Percentiles rank a stretch among this genome's conserved stretches.
Evolutionary conservation across 2,113 vertebrate species (phyloP).

Genomic region (Polypterus senegalus): DNA sequence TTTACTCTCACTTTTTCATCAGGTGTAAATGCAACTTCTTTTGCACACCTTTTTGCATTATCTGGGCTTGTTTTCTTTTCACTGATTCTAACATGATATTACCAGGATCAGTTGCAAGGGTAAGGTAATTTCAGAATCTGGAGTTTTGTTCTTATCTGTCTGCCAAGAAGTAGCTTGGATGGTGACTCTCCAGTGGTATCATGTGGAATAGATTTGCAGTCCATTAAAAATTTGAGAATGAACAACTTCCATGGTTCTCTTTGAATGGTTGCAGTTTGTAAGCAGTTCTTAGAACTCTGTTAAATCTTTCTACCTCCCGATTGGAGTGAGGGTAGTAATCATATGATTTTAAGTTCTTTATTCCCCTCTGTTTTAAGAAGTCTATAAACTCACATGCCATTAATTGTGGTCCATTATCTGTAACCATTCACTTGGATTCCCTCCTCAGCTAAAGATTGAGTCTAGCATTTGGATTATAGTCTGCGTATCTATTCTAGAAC

Average conservation of each 20-base stretch:
- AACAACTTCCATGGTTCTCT: conserved; percentile 2
- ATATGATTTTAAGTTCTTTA: conserved; percentile 9
- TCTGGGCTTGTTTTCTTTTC: neutral
- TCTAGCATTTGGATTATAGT: conserved; percentile 9
- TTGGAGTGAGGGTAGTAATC: conserved; percentile 1
- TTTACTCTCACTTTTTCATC: neutral
- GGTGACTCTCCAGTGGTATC: conserved; percentile 2
- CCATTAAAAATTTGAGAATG: conserved; percentile 4
- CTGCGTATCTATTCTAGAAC: conserved; percentile 2
- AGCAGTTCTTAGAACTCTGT: conserved; percentile 1
- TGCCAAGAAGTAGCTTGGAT: conserved; percentile 4
- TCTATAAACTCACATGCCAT: conserved; percentile 13
- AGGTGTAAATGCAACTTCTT: neutral
- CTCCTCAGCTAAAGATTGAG: conserved; percentile 1
- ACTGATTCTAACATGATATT: conserved; percentile 1
- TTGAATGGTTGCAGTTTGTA: too few relatives aligned
- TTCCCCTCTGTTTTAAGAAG: conserved; percentile 10
- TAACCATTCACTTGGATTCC: conserved; percentile 14
- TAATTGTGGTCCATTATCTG: conserved; percentile 16
- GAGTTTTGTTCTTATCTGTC: conserved; percentile 1
- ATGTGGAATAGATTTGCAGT: conserved; percentile 6
- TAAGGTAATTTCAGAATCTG: conserved; percentile 1
- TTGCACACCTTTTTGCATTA: neutral
- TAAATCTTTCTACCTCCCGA: conserved; percentile 12
- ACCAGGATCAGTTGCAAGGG: neutral